Evolutionary conservation across 2,888 invertebrate genomes (phyloP).

Genomic region (Drosophila buzzatii): DNA sequence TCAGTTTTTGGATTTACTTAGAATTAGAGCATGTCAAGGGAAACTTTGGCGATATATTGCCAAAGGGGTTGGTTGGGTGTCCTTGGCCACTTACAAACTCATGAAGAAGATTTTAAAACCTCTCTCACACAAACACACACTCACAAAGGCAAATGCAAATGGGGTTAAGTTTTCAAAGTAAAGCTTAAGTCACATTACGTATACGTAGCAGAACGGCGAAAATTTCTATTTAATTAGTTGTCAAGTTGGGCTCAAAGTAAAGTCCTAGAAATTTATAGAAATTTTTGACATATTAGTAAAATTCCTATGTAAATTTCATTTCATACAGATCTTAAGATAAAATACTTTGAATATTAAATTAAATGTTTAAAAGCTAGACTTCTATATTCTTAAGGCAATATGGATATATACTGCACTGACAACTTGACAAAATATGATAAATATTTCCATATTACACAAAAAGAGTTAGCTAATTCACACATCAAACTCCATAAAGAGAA

Average conservation of each 20-base stretch:
- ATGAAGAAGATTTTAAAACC: slow-evolving; percentile 33
- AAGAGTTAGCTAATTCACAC: slow-evolving; percentile 17
- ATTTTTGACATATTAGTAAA: neutral
- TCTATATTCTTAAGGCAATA: too few relatives aligned
- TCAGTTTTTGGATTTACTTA: slow-evolving; percentile 32
- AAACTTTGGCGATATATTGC: slow-evolving; percentile 59
- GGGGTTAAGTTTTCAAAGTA: slow-evolving; percentile 10
- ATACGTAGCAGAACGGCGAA: neutral
- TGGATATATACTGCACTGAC: neutral
- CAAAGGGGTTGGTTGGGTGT: slow-evolving; percentile 47
- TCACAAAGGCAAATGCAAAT: slow-evolving; percentile 2
- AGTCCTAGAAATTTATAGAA: neutral
- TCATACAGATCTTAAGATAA: neutral
- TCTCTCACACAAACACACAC: neutral
- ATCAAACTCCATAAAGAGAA: slow-evolving; percentile 11
- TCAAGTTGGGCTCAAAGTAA: neutral
- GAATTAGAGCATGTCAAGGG: slow-evolving; percentile 17
- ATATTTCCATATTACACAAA: neutral
- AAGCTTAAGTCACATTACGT: neutral
- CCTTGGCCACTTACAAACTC: slow-evolving; percentile 38
- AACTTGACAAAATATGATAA: neutral
- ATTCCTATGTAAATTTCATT: neutral
- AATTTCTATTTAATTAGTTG: slow-evolving; percentile 14
- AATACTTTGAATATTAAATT: neutral
- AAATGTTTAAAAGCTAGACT: neutral